phyloP scores from a whole-genome alignment of 1,140 invertebrate species.

The Rhagoletis zephyria region DNA sequence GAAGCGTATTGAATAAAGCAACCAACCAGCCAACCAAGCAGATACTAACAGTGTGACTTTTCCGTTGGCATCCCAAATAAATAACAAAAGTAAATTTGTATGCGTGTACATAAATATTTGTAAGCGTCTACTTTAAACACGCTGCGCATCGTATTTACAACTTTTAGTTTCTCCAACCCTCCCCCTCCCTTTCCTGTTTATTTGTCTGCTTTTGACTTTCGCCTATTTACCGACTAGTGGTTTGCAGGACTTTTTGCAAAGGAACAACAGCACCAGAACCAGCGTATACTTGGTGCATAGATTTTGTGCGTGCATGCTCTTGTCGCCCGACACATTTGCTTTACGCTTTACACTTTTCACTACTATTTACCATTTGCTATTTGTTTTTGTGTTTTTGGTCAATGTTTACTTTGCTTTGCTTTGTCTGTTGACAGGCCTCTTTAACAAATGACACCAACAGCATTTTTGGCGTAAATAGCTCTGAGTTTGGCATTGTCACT shows the following conservation, averaged over 20 bases:
- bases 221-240: constrained; percentile 19
- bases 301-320: neutral
- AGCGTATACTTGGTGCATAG: neutral
- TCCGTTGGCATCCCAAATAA: constrained; percentile 7
- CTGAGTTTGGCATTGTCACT: neutral
- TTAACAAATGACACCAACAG: constrained; percentile 72
- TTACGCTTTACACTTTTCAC: constrained; percentile 8
- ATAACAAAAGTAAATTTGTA: neutral
- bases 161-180: neutral
- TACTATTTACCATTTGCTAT: constrained; percentile 30
- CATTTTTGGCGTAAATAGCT: constrained; percentile 27
- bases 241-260: neutral
- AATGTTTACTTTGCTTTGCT: constrained; percentile 52
- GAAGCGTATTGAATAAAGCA: neutral
- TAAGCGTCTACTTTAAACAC: constrained; percentile 40
- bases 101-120: neutral
- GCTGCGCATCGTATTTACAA: constrained; percentile 5
- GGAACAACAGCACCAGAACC: neutral
- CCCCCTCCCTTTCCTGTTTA: neutral
- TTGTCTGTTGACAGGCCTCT: constrained; percentile 69
- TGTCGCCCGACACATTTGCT: neutral
- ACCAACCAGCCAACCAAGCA: neutral
- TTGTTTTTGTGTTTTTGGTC: constrained; percentile 38
- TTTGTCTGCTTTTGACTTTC: neutral
- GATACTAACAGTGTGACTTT: constrained; percentile 23